A percentile compares a stretch with the other conserved stretches of the same genome.
phyloP scores from a whole-genome alignment of 2,797 vertebrate genomes.

The Nothura maculosa region DNA sequence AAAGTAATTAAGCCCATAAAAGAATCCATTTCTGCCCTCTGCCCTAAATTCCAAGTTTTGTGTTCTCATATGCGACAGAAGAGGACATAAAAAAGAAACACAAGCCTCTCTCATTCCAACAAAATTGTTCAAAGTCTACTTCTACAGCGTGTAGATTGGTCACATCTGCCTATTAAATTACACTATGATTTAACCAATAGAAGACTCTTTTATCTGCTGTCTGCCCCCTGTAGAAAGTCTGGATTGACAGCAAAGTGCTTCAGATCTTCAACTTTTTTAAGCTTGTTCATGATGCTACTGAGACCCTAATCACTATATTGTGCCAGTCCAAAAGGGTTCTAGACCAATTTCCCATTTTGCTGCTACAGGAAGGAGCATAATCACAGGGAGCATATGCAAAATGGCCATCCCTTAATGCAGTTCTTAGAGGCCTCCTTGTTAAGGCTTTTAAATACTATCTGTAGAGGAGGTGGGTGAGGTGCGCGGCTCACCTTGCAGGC shows the following conservation, averaged over 20 bases:
- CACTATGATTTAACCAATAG: neutral
- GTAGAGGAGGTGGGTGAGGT: neutral
- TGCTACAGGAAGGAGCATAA: neutral
- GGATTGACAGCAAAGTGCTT: neutral
- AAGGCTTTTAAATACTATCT: neutral
- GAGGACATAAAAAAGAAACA: neutral
- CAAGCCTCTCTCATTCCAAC: neutral
- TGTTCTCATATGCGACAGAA: neutral
- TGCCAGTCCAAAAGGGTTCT: neutral
- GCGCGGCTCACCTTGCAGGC: neutral
- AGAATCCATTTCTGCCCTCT: neutral
- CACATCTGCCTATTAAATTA: neutral
- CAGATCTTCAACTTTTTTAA: neutral
- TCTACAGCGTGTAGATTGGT: neutral
- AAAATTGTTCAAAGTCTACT: neutral
- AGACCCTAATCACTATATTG: neutral
- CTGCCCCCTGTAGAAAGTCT: neutral
- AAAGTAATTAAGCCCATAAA: neutral
- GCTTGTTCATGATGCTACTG: neutral
- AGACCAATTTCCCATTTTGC: neutral
- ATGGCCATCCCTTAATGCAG: neutral
- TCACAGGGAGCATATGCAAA: neutral
- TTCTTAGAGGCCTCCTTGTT: neutral
- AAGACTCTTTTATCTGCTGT: neutral
- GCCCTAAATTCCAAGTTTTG: neutral